Percentiles rank a stretch among this genome's conserved stretches.
phyloP scores from a whole-genome alignment of 23 tunicate species.

The Phallusia fumigata region DNA sequence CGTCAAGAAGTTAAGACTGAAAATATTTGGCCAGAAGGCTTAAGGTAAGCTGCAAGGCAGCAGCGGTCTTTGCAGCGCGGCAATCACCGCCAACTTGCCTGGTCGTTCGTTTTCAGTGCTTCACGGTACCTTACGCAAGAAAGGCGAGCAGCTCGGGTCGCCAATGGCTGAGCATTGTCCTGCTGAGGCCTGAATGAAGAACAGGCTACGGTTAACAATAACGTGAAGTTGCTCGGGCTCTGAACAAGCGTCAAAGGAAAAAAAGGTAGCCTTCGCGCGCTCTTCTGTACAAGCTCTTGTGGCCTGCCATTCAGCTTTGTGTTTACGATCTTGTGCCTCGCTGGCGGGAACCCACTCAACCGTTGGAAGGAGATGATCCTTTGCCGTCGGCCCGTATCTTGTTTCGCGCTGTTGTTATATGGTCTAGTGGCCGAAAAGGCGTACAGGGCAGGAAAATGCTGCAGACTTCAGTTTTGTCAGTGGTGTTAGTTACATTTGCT shows the following conservation, averaged over 20 bases:
- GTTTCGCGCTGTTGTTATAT: neutral
- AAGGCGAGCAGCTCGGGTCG: neutral
- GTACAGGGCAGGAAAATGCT: neutral
- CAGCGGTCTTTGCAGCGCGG: neutral
- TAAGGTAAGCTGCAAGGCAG: too few species aligned
- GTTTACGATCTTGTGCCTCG: neutral
- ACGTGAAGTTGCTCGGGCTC: neutral
- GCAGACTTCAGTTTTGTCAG: neutral
- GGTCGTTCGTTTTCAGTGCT: neutral
- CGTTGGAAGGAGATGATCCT: constrained; percentile 12
- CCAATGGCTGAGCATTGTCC: neutral
- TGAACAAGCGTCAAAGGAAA: neutral
- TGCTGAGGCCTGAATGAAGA: neutral
- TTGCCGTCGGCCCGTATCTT: neutral
- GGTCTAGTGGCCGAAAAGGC: neutral
- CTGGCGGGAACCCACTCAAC: constrained; percentile 14
- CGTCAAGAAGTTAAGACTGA: too few species aligned
- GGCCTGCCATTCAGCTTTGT: neutral
- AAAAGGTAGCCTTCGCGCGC: neutral
- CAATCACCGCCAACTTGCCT: neutral
- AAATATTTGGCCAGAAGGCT: too few species aligned
- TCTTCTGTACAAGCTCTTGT: neutral
- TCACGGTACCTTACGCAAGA: neutral
- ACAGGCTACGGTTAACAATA: too few species aligned
- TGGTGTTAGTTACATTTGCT: too few species aligned